Conservation (phyloP, 2,113 vertebrate genomes). For the Trematocara macrostoma region DNA sequence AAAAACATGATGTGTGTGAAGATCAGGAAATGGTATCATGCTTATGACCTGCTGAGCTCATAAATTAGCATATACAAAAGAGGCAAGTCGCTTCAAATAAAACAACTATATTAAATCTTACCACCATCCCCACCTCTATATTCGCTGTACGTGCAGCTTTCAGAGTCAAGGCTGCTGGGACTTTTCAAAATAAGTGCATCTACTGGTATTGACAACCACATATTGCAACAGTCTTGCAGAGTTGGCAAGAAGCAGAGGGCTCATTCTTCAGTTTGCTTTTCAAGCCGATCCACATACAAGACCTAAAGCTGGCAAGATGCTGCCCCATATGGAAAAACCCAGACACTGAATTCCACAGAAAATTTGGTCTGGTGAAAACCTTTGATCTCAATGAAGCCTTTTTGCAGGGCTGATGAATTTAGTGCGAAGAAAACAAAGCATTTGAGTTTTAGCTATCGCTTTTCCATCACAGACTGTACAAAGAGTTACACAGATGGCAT, state of each 20-base stretch:
- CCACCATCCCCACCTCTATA: not conserved
- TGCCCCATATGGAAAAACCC: constrained; percentile 21
- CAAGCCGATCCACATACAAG: constrained; percentile 24
- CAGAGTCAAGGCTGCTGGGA: not conserved
- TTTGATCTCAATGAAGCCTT: not conserved
- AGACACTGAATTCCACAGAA: not conserved
- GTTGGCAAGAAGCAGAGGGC: not conserved
- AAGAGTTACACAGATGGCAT: not conserved
- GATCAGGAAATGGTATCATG: not conserved
- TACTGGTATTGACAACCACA: not conserved
- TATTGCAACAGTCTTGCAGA: not conserved
- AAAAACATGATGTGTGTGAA: not conserved
- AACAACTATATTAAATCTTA: not conserved
- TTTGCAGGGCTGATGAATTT: not conserved
- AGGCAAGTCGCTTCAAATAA: not conserved
- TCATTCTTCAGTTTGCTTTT: constrained; percentile 25
- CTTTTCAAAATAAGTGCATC: not conserved
- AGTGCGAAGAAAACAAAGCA: not conserved
- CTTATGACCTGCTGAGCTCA: not conserved
- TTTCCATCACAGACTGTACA: not conserved
- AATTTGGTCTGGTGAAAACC: not conserved
- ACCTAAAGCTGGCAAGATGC: constrained; percentile 15
- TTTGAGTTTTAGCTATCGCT: not conserved
- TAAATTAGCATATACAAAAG: not conserved
- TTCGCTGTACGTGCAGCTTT: not conserved